Evolutionary conservation across 2,888 invertebrate genomes (phyloP), one percentile per base, ranked within the genome.

Genomic region (Drosophila falleni): DNA sequence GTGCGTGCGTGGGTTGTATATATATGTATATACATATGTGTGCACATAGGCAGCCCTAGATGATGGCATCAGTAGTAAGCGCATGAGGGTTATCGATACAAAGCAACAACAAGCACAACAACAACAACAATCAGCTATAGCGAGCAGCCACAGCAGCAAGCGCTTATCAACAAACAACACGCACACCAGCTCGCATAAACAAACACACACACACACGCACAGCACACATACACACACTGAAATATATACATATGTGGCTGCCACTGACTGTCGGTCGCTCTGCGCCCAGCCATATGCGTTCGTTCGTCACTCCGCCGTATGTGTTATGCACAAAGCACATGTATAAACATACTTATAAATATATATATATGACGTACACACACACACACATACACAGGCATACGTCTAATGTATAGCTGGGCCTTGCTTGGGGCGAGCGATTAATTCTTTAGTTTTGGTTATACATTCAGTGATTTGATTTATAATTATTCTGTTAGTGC

Each of bases 121-220:
- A 13, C 46, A 47, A 29, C 33, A 59, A 46, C 35, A 44, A 33
- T 13, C 23, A 54, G 15, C 56, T 71, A 44, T 11, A n/a, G 59
- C 41, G 11, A 62, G 49, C 54, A 61, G 50, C 71, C 63, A 50
- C 67, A 66, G 71, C 78, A 64, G 50, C 74, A 71, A 72, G 66
- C 51, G 80, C 88, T 85, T 85, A 85, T 85, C 84, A 87, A 74
- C 81, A 77, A 87, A 74, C 74, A 70, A 67, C 87, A 87, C 74
- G 69, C 81, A 84, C 66, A 74, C 81, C 47, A n/a, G 10, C 26
- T 13, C 11, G 5, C 11, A 31, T 11, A 56, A 33, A 53, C 15
- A 64, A 50, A 62, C 47, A 56, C 35, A 44, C 35, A 47, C 37
- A 59, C 39, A 51, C 50, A 65, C 26, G 16, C 31, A 41, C 33